phyloP scores from a whole-genome alignment of 2,113 vertebrate species.

The Zootoca vivipara region DNA sequence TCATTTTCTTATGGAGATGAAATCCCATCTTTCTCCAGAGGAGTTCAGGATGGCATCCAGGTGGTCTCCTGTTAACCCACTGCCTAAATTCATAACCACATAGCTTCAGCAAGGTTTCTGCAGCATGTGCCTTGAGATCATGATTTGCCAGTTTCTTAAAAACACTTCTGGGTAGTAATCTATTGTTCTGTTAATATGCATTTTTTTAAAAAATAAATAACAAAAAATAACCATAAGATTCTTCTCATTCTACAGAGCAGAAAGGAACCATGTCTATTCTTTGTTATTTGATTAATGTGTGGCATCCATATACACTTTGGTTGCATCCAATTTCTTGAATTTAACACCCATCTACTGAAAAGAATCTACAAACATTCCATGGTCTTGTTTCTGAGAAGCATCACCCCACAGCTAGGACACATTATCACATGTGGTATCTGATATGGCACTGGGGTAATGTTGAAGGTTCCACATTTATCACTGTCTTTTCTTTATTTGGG shows the following conservation, averaged over 20 bases:
- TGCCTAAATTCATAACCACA: neutral
- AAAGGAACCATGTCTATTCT: neutral
- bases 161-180: neutral
- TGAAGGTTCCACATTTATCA: conserved; percentile 66
- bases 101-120: neutral
- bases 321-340: neutral
- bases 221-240: neutral
- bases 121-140: too few relatives aligned
- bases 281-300: neutral
- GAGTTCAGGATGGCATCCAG: neutral
- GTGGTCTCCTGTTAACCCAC: neutral
- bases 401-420: conserved; percentile 6
- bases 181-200: neutral
- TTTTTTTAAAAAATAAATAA: neutral
- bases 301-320: neutral
- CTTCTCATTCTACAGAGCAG: too few relatives aligned
- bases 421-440: conserved; percentile 35
- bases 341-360: neutral
- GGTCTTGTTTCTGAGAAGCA: conserved; percentile 49
- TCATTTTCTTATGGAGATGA: neutral
- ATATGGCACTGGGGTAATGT: conserved; percentile 46
- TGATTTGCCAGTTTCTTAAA: neutral
- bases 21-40: neutral
- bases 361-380: neutral
- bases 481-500: conserved; percentile 52